Evolutionary conservation across 2,888 invertebrate genomes (phyloP), one percentile per base, ranked within the genome.

Genomic region (Drosophila nr. medialis): DNA sequence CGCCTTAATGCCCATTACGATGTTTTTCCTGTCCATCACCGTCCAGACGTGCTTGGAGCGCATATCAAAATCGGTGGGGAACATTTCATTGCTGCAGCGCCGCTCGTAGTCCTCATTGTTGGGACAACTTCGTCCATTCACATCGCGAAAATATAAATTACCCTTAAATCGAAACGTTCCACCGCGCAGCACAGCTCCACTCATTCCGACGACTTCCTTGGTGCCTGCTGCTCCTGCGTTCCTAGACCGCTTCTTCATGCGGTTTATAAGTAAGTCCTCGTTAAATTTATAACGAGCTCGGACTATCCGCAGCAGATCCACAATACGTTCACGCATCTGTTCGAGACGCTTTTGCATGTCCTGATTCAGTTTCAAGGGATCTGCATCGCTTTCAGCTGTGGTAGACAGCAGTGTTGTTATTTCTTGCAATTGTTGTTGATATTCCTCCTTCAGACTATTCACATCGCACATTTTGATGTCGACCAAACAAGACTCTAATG

Each of bases 61-160:
- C 11, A 94, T 87, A 49, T 91, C 86, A 1, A 92, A 81, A 66
- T 93, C 92, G 15, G 94, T 93, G 55, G 94, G 94, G 78, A 93
- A 93, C 68, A 93, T 81, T 86, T 93, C 93, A 4, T 80, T 80
- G 1, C 36, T 45, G 6, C 81, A 66, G 51, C 95, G 94, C 64
- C 91, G 92, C 84, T 93, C 93, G 8, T 95, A 94, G 81, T 96
- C 96, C 6, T 93, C 92, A 91, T 96, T 96, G 29, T 92, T 90
- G 0, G 94, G 94, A 27, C 95, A 94, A 5, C 93, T 91, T 77
- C 94, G 95, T 29, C 94, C 93, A 27, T 93, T 83, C 29, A 90
- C 92, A 80, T 96, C 95, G 85, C 95, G 96, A 78, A 96, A 96
- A 87, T 95, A 96, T 1, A 92, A 77, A 73, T 91, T 91, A 0